Base-by-base conservation (phyloP, 1,140 invertebrate species). In the Solen grandis region DNA sequence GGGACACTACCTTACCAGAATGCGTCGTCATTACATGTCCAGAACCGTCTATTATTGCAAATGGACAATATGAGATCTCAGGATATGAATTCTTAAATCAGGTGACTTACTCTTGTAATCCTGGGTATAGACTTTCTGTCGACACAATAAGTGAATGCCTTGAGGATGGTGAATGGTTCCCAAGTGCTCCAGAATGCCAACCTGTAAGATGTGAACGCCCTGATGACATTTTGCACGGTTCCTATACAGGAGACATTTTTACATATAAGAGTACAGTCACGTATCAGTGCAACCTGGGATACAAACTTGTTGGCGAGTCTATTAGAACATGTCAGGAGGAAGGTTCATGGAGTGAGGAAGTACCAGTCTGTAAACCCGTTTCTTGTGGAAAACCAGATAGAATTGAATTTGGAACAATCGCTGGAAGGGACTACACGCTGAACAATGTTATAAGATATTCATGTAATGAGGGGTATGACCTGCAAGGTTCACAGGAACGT, bases 151-250 rank as follows among this genome's bases (percentile, higher is more conserved):
- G 96, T 84, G 90, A 96, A 55, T 98, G 97, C 89, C 94, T 96
- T 19, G 97, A 97, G 89, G 96, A 97, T 89, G 97, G 96, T 16
- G 96, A 96, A 0, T 98, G 97, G 97, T 96, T 96, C 79, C 95
- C 95, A 13, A 94, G 95, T 72, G 92, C 95, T 2, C 97, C 88
- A 2, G 72, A 57, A 29, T 90, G 89, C 79, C 10, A 55, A 14
- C 85, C 87, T 10, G 80, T 89, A 96, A 0, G 90, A 94, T 87
- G 92, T 86, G 3, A 85, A 63, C 73, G 35, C 14, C 86, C 86
- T 13, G 80, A 79, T 19, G 52, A 73, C 38, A 72, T 89, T 27
- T 60, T 84, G 29, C 96, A 97, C 2, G 96, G 96, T 14, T 27
- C 50, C 16, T 68, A n/a, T 29, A 60, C 46, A 95, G 89, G 86